phyloP scores from a whole-genome alignment of 2,113 vertebrate genomes.

The Marcusenius ussheri region DNA sequence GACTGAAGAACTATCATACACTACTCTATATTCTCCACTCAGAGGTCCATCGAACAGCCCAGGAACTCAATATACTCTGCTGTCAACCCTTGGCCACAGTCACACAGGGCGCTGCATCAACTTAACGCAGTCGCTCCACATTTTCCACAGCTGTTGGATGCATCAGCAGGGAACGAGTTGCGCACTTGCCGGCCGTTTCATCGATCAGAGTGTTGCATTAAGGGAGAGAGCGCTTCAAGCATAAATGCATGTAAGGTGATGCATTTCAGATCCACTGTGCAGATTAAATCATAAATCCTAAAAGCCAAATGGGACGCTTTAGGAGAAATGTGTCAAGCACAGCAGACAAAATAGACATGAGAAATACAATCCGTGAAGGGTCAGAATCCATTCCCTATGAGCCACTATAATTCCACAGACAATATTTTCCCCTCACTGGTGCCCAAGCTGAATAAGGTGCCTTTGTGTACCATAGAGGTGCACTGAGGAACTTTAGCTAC shows the following conservation, averaged over 20 bases:
- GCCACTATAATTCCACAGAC: slow-evolving; percentile 34
- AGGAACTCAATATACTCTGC: slow-evolving; percentile 32
- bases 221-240: slow-evolving; percentile 39
- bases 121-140: slow-evolving; percentile 40
- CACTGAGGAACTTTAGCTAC: slow-evolving; percentile 12
- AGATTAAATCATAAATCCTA: slow-evolving; percentile 63
- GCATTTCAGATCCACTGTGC: slow-evolving; percentile 54
- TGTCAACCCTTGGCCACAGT: slow-evolving; percentile 34
- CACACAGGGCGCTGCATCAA: slow-evolving; percentile 29
- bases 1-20: slow-evolving; percentile 10
- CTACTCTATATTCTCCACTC: slow-evolving; percentile 17
- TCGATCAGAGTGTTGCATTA: slow-evolving; percentile 51
- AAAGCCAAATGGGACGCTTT: slow-evolving; percentile 51
- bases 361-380: slow-evolving; percentile 50
- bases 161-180: slow-evolving; percentile 56
- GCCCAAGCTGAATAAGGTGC: neutral
- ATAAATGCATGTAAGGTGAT: slow-evolving; percentile 57
- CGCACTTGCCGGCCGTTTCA: slow-evolving; percentile 44
- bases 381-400: slow-evolving; percentile 23
- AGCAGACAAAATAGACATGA: slow-evolving; percentile 46
- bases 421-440: neutral
- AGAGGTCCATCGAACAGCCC: slow-evolving; percentile 12
- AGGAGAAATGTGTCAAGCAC: slow-evolving; percentile 53
- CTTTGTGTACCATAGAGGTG: neutral
- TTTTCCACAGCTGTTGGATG: slow-evolving; percentile 44